Base-by-base conservation (phyloP, 2,113 vertebrate genomes). In the Dicentrarchus labrax region DNA sequence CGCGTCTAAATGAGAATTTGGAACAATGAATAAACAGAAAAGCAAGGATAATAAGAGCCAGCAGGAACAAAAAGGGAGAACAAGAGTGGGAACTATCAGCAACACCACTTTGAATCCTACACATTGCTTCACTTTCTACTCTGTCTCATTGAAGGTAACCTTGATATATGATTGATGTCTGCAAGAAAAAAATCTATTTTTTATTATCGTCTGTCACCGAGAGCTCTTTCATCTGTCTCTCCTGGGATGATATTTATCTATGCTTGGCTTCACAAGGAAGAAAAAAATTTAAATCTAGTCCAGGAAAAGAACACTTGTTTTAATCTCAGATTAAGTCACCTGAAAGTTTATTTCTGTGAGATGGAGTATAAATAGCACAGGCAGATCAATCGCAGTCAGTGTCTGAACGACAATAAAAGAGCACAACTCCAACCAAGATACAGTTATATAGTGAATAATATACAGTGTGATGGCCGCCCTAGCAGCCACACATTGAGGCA, bases 141-240 rank as follows among this genome's bases (percentile, higher is more conserved):
- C 71, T 47, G 21, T 59, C 82, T 77, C 39, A 47, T n/a, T 69
- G 61, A 88, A 77, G 83, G 86, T 89, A 71, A 88, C 65, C 54
- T 87, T 86, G 80, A 92, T 86, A 39, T 60, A 36, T 62, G 82
- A 84, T 65, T 85, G 81, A 90, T 86, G 61, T 78, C 51, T 83
- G 24, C 50, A 22, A 69, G 76, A 45, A 71, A 30, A 73, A 87
- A 86, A 86, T 87, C 65, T 76, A 84, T 89, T 88, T 86, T 87
- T 60, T 50, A 77, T 68, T 60, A 54, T 68, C 53, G 60, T 85
- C 82, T 85, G 72, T 84, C 85, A 80, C 82, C 30, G 41, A 54
- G 17, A 76, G 68, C 21, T 21, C 61, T 90, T 87, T 90, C 47
- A 82, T 79, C 54, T 62, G 64, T 86, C 66, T 84, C 82, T 72